Percentiles rank a stretch among this genome's conserved stretches.
Conservation (phyloP, 2,113 vertebrate species). For the Propithecus coquereli region DNA sequence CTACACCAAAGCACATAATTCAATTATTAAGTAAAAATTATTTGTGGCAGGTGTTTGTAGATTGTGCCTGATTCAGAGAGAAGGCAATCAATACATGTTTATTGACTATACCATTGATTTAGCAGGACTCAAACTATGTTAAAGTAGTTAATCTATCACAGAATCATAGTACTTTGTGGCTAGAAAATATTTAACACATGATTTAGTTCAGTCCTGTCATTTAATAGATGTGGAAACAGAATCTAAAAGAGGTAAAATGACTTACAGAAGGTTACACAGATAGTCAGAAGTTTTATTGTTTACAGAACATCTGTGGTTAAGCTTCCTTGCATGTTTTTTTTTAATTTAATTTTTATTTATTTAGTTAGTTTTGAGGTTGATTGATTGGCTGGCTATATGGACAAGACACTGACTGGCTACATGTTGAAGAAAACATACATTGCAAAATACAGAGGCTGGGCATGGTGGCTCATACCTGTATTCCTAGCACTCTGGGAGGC, state of each 20-base stretch:
- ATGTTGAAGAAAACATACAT: slow-evolving; percentile 90
- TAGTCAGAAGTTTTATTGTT: not conserved
- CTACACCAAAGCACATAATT: not conserved
- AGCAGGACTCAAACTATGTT: not conserved
- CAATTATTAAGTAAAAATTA: slow-evolving; percentile 20
- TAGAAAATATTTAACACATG: not conserved
- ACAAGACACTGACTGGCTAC: slow-evolving; percentile 96
- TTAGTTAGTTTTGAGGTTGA: not conserved
- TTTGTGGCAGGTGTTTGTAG: not conserved
- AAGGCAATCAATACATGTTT: not conserved
- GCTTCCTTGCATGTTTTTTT: not conserved
- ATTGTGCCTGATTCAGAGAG: not conserved
- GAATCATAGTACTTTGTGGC: not conserved
- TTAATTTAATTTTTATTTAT: too few species aligned
- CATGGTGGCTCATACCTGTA: too few species aligned
- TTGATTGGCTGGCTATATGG: slow-evolving; percentile 88
- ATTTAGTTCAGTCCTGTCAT: not conserved
- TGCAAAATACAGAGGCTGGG: slow-evolving; percentile 90
- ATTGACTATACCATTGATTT: slow-evolving; percentile 6
- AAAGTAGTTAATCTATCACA: not conserved
- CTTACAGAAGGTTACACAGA: not conserved
- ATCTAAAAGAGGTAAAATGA: not conserved
- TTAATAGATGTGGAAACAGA: not conserved
- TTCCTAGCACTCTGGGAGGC: too few species aligned
- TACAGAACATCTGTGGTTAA: not conserved